A percentile compares a stretch with the other conserved stretches of the same genome.
These are phyloP conservation scores for Amblyraja radiata DNA, from an alignment of 2,797 vertebrate species.

Conservation along the genomic window DNA sequence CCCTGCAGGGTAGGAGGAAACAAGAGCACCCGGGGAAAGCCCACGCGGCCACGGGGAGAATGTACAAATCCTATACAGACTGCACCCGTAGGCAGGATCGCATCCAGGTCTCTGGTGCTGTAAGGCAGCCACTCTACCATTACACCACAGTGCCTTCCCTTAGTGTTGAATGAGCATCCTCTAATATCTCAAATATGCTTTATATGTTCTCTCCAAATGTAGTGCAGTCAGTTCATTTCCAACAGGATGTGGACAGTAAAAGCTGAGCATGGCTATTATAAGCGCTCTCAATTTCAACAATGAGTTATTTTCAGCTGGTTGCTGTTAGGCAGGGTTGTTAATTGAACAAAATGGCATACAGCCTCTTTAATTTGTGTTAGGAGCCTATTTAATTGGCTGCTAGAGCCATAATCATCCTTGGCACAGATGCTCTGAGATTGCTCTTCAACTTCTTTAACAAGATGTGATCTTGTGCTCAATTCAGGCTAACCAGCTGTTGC, in stretches of 20 bases:
- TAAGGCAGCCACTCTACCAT: no score
- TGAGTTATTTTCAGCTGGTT: neutral
- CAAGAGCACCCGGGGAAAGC: no score
- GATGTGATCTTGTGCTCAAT: neutral
- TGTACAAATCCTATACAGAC: no score
- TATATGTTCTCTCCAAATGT: neutral
- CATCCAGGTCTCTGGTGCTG: no score
- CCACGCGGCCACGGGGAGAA: no score
- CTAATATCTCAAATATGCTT: no score
- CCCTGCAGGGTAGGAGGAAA: no score
- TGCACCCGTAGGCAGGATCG: no score
- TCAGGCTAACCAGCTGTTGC: neutral
- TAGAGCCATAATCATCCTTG: neutral
- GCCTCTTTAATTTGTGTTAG: neutral
- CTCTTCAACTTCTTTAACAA: neutral
- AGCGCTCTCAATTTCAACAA: neutral
- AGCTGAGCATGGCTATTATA: neutral
- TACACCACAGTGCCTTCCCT: no score
- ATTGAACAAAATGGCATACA: neutral
- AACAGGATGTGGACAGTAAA: neutral
- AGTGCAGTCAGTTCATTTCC: neutral
- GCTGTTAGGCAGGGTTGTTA: neutral
- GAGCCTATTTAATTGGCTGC: neutral
- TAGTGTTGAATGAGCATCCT: no score
- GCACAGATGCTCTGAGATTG: neutral